Conservation (phyloP, 2,888 invertebrate genomes). For the Pecten maximus region DNA sequence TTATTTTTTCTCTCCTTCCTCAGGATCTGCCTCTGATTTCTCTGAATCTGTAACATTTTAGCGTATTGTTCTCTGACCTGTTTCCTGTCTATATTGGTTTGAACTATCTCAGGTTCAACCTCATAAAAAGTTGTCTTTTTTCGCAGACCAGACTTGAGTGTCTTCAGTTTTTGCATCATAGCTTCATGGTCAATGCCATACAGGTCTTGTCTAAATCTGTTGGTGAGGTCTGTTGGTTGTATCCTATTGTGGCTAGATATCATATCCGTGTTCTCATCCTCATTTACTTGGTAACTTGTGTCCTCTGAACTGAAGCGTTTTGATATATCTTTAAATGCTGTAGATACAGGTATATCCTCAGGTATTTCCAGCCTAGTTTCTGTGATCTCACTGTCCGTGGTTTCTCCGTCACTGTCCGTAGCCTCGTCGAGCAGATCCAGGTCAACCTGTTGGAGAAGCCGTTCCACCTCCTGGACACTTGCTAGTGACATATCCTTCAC, state of each 20-base stretch:
- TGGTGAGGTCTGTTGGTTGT: neutral
- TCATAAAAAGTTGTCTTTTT: neutral
- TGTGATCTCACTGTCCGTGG: neutral
- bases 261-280: neutral
- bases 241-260: neutral
- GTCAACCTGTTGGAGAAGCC: neutral
- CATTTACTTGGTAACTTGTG: neutral
- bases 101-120: neutral
- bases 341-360: neutral
- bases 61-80: neutral
- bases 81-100: neutral
- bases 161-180: neutral
- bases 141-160: neutral
- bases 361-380: neutral
- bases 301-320: neutral
- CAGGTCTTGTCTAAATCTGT: neutral
- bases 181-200: neutral
- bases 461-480: neutral
- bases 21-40: neutral
- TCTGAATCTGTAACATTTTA: neutral
- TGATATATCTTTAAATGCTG: neutral
- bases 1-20: neutral
- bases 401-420: neutral
- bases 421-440: neutral
- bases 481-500: conserved; percentile 10